A percentile compares a stretch with the other conserved stretches of the same genome.
These are phyloP conservation scores for Ctenosaura bakeri DNA, from an alignment of 2,797 vertebrate species.

Conservation along the genomic window DNA sequence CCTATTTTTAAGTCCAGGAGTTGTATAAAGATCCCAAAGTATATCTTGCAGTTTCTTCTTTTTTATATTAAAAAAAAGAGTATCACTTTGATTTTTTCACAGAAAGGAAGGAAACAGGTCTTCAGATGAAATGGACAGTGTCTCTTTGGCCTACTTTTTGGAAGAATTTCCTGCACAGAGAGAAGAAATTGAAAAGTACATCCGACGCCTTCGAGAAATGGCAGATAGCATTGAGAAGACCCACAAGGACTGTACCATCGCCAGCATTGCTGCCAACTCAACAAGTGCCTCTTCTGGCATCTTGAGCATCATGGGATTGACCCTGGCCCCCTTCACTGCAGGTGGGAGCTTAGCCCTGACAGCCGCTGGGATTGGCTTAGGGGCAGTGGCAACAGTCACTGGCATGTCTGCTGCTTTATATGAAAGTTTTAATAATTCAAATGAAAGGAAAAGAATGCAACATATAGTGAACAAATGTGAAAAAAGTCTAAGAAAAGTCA, in stretches of 20 bases:
- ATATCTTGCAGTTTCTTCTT: background rate
- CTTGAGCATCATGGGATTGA: constrained; percentile 47
- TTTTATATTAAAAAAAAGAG: no score
- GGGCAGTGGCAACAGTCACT: background rate
- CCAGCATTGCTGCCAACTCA: background rate
- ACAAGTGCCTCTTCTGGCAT: background rate
- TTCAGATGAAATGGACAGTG: background rate
- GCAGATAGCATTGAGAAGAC: constrained; percentile 4
- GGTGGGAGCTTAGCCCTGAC: constrained; percentile 53
- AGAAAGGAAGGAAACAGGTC: background rate
- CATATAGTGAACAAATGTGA: rapidly evolving
- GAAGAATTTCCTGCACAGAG: background rate
- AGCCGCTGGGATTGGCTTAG: background rate
- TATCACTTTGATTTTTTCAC: constrained; percentile 3
- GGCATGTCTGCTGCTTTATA: rapidly evolving
- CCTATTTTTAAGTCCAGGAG: background rate
- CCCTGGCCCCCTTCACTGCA: constrained; percentile 17
- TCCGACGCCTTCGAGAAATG: background rate
- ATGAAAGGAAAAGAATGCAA: constrained; percentile 13
- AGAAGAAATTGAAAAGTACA: background rate
- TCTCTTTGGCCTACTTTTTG: background rate
- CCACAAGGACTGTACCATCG: constrained; percentile 18
- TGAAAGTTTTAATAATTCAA: background rate
- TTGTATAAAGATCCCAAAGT: background rate
- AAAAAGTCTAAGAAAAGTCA: background rate